Evolutionary conservation across 2,113 vertebrate species (phyloP).

Genomic region (Sinocyclocheilus anshuiensis): DNA sequence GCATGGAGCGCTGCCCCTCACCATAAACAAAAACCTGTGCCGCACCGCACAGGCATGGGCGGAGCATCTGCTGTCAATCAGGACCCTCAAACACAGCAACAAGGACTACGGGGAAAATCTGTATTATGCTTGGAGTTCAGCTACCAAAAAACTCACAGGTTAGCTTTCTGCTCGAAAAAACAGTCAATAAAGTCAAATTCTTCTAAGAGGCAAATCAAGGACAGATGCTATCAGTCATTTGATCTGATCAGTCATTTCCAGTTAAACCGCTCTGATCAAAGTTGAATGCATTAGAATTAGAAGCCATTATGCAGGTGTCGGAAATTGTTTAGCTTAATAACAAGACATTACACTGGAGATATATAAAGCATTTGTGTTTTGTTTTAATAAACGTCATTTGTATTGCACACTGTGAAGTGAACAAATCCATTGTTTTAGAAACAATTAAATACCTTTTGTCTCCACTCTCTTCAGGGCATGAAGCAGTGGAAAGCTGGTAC

Average conservation of each 20-base stretch:
- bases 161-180: not conserved
- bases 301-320: not conserved
- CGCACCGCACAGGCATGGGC: constrained; percentile 64
- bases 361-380: not conserved
- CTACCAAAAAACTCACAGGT: constrained; percentile 39
- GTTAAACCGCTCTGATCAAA: not conserved
- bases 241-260: not conserved
- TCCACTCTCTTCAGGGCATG: constrained; percentile 45
- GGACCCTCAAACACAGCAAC: constrained; percentile 62
- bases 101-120: constrained; percentile 65
- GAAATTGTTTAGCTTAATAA: not conserved
- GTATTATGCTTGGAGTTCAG: constrained; percentile 65
- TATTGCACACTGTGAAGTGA: not conserved
- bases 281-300: not conserved
- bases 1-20: constrained; percentile 62
- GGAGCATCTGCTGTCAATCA: constrained; percentile 58
- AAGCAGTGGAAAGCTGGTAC: constrained; percentile 62
- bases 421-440: not conserved
- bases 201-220: not conserved
- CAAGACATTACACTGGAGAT: not conserved
- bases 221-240: not conserved
- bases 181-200: not conserved
- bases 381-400: not conserved
- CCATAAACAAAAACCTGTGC: constrained; percentile 57
- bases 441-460: not conserved